Conservation (phyloP, 92 coral and sea anemone species). For the Plumapathes pennacea region DNA sequence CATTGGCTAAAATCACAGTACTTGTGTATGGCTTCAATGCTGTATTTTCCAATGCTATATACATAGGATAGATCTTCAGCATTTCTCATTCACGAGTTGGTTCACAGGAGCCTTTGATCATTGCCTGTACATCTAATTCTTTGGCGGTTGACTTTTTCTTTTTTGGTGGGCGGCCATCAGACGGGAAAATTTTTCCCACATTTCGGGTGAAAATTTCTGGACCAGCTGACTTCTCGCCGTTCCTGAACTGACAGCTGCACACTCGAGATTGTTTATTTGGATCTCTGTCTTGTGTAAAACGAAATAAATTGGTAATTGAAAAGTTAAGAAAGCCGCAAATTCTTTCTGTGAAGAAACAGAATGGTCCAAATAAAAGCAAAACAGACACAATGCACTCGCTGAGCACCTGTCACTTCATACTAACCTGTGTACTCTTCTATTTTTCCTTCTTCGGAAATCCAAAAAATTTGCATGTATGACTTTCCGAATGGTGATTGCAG, state of each 20-base stretch:
- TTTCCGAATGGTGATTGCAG: constrained; percentile 15
- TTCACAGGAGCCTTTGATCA: too few relatives aligned
- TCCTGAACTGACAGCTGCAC: constrained; percentile 38
- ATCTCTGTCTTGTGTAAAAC: constrained; percentile 4
- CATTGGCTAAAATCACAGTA: too few relatives aligned
- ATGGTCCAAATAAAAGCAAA: too few relatives aligned
- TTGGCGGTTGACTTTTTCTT: constrained; percentile 6
- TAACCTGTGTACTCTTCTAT: constrained; percentile 8
- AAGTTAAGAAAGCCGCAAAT: too few relatives aligned
- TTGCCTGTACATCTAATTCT: too few relatives aligned
- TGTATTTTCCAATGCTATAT: too few relatives aligned
- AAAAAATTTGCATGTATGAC: constrained; percentile 8
- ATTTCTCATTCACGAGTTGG: too few relatives aligned
- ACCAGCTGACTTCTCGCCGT: constrained; percentile 13
- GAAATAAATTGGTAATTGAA: too few relatives aligned
- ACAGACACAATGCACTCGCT: too few relatives aligned
- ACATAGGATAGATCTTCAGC: too few relatives aligned
- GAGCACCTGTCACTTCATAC: constrained; percentile 3
- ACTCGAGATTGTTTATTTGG: constrained; percentile 17
- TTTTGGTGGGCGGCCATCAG: constrained; percentile 6
- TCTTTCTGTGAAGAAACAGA: too few relatives aligned
- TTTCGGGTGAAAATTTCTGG: constrained; percentile 31
- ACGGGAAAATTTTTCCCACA: constrained; percentile 21
- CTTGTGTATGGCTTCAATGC: too few relatives aligned
- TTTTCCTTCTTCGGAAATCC: constrained; percentile 8